Base-by-base conservation (phyloP, 2,113 vertebrate species). In the Willisornis vidua region DNA sequence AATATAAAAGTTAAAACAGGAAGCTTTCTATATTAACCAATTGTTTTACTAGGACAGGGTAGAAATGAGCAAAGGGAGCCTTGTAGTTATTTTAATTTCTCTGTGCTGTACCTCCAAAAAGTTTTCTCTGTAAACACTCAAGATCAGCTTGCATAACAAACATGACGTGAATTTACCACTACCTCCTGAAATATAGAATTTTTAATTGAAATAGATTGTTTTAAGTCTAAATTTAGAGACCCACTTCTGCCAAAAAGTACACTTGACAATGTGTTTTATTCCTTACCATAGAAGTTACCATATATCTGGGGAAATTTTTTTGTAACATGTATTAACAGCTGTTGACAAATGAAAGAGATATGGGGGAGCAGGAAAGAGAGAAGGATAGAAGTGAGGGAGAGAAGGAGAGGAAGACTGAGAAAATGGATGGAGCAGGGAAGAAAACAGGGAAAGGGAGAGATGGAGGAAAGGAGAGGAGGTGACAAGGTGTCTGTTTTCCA, bases 1-100 rank as follows among this genome's bases (percentile, higher is more conserved):
- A 91, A 89, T 73, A 59, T 45, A 81, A 95, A 97, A 85, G 23
- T 94, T 93, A 97, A 94, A 76, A 39, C 62, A 92, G 87, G 90
- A 97, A 87, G 26, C 78, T 88, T 93, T 25, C 29, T 82, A 3
- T 58, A 63, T 81, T 2, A 2, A 96, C 79, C 7, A 83, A 35
- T 49, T 85, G 9, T 54, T 76, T 71, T 94, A 55, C 62, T 72
- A 24, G 25, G 46, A 55, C 23, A 62, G 29, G 66, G 25, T 19
- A 67, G 55, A 88, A 95, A 7, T 75, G n/a, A 78, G 39, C 20
- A 48, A 77, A 67, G 3, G 14, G 46, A 92, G 61, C 67, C 70
- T 31, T 80, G 35, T 18, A 25, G 41, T 72, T 84, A 37, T 81
- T 43, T 75, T 23, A 48, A 71, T 77, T 82, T 83, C 48, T 19